Base-by-base conservation (phyloP, 2,797 vertebrate genomes). In the Lophius americanus region DNA sequence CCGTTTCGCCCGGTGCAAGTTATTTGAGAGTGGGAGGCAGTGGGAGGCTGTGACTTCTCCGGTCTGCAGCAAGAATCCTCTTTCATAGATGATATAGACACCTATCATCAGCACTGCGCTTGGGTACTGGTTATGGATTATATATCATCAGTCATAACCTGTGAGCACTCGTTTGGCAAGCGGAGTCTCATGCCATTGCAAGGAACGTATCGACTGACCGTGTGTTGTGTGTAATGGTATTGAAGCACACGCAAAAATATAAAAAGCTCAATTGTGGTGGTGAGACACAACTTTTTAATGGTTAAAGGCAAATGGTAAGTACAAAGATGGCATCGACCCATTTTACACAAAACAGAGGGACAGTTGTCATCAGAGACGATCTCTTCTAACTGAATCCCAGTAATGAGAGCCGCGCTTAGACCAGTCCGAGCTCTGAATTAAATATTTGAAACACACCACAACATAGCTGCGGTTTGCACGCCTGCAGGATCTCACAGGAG, bases 201-300 rank as follows among this genome's bases (percentile, higher is more conserved):
- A 35, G n/a, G 43, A 11, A 32, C 9, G 6, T 37, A 43, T 33
- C 9, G 4, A 14, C 23, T 23, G 47, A 35, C 35, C 32, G 13
- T 33, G 42, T 23, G 36, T 23, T 23, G 6, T 51, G 41, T 46
- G 57, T 38, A 1, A 13, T 70, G 32, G 12, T 32, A 72, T 3
- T 14, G 14, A 76, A 81, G 78, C 70, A 90, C 64, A 79, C 64
- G 2, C 23, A 23, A 23, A 23, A 23, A 23, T 23, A 23, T 23
- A 79, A 60, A 35, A 47, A 23, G 51, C 54, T 54, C 35, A 13
- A 3, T 51, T 0, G 48, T 76, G 78, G 85, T 91, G 85, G 89
- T 89, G 83, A 91, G 84, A 89, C 91, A 87, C 84, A 87, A 86
- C 77, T 81, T 93, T 42, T 93, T 92, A 92, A 91, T 92, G 84